Conservation (phyloP, 2,113 vertebrate species). For the Trochalopteron elliotii region DNA sequence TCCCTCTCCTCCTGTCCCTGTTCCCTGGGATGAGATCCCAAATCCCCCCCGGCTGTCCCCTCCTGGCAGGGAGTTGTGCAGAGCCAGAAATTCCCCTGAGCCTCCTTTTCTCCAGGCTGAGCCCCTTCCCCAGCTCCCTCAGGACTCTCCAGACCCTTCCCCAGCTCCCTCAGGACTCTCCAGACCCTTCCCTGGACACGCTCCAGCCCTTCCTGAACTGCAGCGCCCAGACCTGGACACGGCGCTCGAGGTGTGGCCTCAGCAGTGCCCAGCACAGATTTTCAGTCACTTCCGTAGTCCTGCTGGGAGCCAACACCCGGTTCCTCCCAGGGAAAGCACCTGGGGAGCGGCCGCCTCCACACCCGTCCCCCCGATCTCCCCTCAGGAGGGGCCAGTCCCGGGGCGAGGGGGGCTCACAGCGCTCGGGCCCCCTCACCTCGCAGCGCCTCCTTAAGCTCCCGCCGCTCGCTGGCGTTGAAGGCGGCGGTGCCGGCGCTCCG, state of each 20-base stretch:
- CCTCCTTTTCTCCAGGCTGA: background rate
- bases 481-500: background rate
- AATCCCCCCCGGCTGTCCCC: background rate
- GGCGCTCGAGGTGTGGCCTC: background rate
- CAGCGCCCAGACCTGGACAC: background rate
- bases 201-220: background rate
- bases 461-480: constrained; percentile 44
- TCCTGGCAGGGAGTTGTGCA: background rate
- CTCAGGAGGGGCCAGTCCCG: background rate
- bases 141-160: background rate
- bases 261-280: background rate
- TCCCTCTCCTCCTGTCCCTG: background rate
- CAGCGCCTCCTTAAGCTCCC: constrained; percentile 61
- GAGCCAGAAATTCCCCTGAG: background rate
- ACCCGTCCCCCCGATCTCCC: background rate
- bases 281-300: background rate
- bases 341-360: background rate
- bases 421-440: constrained; percentile 65
- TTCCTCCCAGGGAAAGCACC: background rate
- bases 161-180: too few relatives aligned
- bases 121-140: background rate
- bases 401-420: background rate
- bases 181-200: background rate
- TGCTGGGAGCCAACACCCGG: background rate
- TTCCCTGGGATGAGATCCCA: background rate